These are phyloP conservation scores for Paedocypris micromegethes DNA, from an alignment of 2,797 vertebrate species.

Conservation along the genomic window DNA sequence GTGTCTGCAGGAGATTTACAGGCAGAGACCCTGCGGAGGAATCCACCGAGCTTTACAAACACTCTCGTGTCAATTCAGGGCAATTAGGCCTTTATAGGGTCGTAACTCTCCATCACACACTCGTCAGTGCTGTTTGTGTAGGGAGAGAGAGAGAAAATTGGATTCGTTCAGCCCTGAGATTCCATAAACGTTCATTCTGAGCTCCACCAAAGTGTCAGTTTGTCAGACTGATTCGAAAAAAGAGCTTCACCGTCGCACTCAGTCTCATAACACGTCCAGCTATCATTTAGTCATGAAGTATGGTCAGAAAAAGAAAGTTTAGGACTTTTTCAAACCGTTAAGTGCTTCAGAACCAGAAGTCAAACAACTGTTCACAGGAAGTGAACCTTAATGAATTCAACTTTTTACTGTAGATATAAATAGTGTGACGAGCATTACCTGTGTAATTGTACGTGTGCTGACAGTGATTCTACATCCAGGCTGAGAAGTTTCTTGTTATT, in stretches of 20 bases:
- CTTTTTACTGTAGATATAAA: not conserved
- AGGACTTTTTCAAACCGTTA: no score
- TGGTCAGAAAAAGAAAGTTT: no score
- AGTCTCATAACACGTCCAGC: no score
- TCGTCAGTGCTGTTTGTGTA: constrained; percentile 72
- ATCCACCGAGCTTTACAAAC: constrained; percentile 66
- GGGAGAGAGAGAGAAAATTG: constrained; percentile 67
- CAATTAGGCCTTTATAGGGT: constrained; percentile 74
- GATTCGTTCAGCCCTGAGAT: constrained; percentile 60
- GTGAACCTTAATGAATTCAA: not conserved
- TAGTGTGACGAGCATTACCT: not conserved
- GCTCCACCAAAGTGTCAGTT: constrained; percentile 1
- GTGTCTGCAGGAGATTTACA: constrained; percentile 58
- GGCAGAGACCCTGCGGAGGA: constrained; percentile 58
- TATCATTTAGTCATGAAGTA: no score
- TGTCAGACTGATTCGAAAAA: not conserved
- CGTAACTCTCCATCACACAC: constrained; percentile 72
- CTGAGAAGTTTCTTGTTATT: no score
- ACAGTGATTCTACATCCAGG: no score
- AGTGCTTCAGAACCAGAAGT: no score
- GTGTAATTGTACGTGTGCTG: not conserved
- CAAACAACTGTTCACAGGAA: not conserved
- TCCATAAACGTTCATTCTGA: constrained; percentile 30
- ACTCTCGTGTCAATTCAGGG: constrained; percentile 65
- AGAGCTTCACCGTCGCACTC: no score